Percentiles rank a stretch among this genome's conserved stretches.
Evolutionary conservation across 1,140 invertebrate species (phyloP).

Genomic region (Neodiprion virginianus): DNA sequence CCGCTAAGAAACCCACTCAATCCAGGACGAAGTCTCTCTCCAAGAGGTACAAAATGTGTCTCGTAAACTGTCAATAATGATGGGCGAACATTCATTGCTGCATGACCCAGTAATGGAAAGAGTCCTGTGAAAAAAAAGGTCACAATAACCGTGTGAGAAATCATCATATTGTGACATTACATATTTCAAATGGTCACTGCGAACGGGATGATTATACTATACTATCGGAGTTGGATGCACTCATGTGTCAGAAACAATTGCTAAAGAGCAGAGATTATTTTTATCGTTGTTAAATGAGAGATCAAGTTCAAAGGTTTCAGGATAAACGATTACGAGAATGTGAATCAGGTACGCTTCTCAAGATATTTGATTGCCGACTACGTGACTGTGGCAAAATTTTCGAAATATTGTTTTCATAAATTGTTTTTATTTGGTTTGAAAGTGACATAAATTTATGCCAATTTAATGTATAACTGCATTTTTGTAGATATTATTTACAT

Average conservation of each 20-base stretch:
- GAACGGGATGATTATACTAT: not conserved
- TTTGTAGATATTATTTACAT: no score
- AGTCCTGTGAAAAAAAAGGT: conserved; percentile 68
- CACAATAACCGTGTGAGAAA: not conserved
- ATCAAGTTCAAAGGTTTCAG: conserved; percentile 1
- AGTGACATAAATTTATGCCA: no score
- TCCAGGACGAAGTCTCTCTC: conserved; percentile 80
- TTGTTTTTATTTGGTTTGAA: no score
- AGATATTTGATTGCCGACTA: no score
- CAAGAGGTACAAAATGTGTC: conserved; percentile 88
- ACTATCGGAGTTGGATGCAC: not conserved
- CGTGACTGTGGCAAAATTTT: no score
- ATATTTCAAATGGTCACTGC: no score
- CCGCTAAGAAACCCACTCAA: conserved; percentile 88
- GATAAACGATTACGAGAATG: not conserved
- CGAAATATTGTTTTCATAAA: no score
- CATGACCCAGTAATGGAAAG: conserved; percentile 88
- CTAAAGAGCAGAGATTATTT: not conserved
- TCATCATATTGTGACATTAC: not conserved
- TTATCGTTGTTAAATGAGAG: not conserved
- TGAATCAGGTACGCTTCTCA: no score
- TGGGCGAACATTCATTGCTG: conserved; percentile 90
- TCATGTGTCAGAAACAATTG: conserved; percentile 6
- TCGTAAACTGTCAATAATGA: conserved; percentile 88
- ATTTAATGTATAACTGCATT: no score